Base-by-base conservation (phyloP, 2,888 invertebrate genomes). In the Agrotis segetum region DNA sequence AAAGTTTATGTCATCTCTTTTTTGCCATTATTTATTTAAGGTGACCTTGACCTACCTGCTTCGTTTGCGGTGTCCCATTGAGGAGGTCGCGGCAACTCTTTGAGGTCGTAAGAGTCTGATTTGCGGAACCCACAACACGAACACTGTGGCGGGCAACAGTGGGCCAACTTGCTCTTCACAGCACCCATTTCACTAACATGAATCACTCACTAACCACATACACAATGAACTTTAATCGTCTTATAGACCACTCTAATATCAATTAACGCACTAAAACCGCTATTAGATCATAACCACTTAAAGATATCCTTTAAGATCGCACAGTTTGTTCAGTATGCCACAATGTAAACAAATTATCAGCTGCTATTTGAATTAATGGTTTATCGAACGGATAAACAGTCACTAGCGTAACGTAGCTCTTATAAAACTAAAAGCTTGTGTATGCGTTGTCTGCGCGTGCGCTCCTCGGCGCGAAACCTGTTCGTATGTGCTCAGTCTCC, bases 71-170 rank as follows among this genome's bases (percentile, higher is more conserved):
- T 77, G 70, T 91, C 92, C 80, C 92, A 85, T 65, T 85, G 88
- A 9, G 94, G 95, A 47, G 95, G 96, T 70, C 94, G 89, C 29
- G 96, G 96, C 68, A 96, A 77, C 70, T 94, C 94, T 83, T 89
- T 92, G 29, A 95, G 87, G 81, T 95, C 95, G 65, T 95, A 94
- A 1, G 94, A 93, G 58, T 92, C 92, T 0, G 89, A 85, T 62
- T 84, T 88, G 49, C 83, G 77, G 44, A 85, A 64, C 50, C 89
- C 88, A 75, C 93, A 93, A 81, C 94, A 94, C 47, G 77, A 60
- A 65, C 91, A 91, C 50, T 88, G 81, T 17, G 89, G 84, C 1
- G 90, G 89, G 74, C 92, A 94, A 74, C 78, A 89, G 13, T 84
- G 81, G 11, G 83, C 85, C 65, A 95, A 64, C 82, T 92, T 95